Evolutionary conservation across 2,888 invertebrate genomes (phyloP), one percentile per base, ranked within the genome.

Genomic region (Stratiomys singularior): DNA sequence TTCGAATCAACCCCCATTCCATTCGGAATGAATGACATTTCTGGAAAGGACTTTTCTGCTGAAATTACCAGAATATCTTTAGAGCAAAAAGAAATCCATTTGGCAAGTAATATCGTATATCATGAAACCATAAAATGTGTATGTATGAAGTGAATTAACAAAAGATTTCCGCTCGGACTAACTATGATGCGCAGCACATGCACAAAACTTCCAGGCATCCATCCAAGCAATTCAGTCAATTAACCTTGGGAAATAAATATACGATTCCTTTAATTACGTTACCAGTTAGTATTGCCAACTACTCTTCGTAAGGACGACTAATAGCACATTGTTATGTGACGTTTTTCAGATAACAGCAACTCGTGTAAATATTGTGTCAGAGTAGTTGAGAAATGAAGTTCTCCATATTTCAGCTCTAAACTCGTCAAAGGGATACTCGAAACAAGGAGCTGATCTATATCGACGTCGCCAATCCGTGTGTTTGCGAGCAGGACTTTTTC

Each of bases 231-330:
- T 74, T 44, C 74, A 74, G 60, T 74, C 58, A 74, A 74, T 74
- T 74, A 74, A 74, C 74, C 74, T 60, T 74, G 74, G 74, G 67
- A 23, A 74, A 74, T 46, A 74, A 74, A 74, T 74, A 74, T 74
- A 60, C 74, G 60, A 74, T 74, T 74, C 74, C 74, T 60, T 74
- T 74, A 74, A 74, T 74, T 74, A 74, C 74, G 21, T 58, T 58
- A 60, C 60, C 60, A 74, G 60, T 44, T 60, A 58, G 60, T 18
- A 21, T 30, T 74, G 74, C 74, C 74, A 74, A 74, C 74, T 74
- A 74, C 28, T 30, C 28, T 47, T 71, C 47, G 47, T 52, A 47
- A 72, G 72, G 72, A 72, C 56, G 37, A 18, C 52, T 30, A 37
- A 37, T 60, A 23, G 23, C 25, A 25, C 18, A 21, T 13, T 25